Base-by-base conservation (phyloP, 2,888 invertebrate species). In the Chymomyza amoena region DNA sequence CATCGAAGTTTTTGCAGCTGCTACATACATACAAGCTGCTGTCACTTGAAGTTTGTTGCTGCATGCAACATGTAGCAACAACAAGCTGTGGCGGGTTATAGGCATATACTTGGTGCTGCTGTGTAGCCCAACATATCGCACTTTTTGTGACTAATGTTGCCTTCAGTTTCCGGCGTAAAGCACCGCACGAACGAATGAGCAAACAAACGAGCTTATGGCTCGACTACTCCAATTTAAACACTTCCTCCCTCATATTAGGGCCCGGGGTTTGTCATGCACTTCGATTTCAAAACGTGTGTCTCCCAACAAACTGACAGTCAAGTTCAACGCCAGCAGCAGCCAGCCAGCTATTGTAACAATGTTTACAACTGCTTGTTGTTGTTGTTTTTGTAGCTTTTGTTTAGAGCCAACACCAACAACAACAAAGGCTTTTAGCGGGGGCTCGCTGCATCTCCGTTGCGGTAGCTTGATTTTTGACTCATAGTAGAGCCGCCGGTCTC, bases 381-480 rank as follows among this genome's bases (percentile, higher is more conserved):
- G 54, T 66, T 68, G 61, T 64, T 70, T 57, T n/a, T 61, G 54
- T 28, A 60, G 61, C 20, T 73, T 64, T 59, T 76, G 64, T 57
- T 77, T 62, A 61, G 64, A 65, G 72, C 78, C 77, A 73, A 70
- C 81, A 79, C 72, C 66, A 66, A 61, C 32, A 66, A 61, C 25
- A 56, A 84, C 80, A 83, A 81, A 77, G 78, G 79, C 71, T 61
- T 61, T 20, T 25, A 39, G 51, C 15, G 1, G 32, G 16, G 68
- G 50, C 51, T 16, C 18, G 59, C 32, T 45, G 66, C 61, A 32
- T 13, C 71, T 75, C 70, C 84, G 84, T 85, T 87, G 85, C 84
- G 84, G 83, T 85, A 84, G 85, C 85, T 76, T 87, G 84, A 78
- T 83, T 85, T 84, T 85, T 87, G 87, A 85, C 73, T 87, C 84